Conservation (phyloP, 1,140 invertebrate genomes). For the Reticulitermes speratus region DNA sequence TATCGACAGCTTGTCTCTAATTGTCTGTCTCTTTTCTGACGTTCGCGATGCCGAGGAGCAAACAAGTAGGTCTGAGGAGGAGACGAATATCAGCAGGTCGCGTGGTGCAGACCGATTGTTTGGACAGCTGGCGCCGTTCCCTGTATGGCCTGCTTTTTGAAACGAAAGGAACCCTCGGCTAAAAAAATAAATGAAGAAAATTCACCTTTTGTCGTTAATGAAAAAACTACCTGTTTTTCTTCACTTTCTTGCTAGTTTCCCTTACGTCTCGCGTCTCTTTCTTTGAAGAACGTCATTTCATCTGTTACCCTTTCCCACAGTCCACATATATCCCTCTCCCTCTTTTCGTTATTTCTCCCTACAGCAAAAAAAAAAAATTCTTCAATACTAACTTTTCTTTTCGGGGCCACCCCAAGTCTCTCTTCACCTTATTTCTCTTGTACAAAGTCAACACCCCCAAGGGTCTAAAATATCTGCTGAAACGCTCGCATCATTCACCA, state of each 20-base stretch:
- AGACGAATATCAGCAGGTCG: not conserved
- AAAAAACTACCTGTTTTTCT: conserved; percentile 2
- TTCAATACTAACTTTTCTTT: not conserved
- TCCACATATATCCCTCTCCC: not conserved
- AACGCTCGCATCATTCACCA: not conserved
- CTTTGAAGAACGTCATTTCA: not conserved
- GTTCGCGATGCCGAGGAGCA: too few species aligned
- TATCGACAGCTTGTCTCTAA: too few species aligned
- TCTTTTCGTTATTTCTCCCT: not conserved
- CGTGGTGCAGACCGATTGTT: not conserved
- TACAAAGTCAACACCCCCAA: conserved; percentile 10
- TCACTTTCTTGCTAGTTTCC: not conserved
- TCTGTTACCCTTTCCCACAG: not conserved
- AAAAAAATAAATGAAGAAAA: not conserved
- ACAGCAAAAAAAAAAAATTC: not conserved
- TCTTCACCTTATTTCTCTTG: not conserved
- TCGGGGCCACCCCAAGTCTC: not conserved
- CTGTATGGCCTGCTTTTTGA: not conserved
- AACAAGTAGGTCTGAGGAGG: not conserved
- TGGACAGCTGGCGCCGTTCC: not conserved
- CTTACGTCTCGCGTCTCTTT: not conserved
- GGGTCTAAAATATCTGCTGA: not conserved
- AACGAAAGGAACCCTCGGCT: not conserved
- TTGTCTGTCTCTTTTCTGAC: too few species aligned
- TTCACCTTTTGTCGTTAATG: conserved; percentile 16